A percentile compares a stretch with the other conserved stretches of the same genome.
Evolutionary conservation across 2,888 invertebrate genomes (phyloP).

Genomic region (Oxystoma pomonae): DNA sequence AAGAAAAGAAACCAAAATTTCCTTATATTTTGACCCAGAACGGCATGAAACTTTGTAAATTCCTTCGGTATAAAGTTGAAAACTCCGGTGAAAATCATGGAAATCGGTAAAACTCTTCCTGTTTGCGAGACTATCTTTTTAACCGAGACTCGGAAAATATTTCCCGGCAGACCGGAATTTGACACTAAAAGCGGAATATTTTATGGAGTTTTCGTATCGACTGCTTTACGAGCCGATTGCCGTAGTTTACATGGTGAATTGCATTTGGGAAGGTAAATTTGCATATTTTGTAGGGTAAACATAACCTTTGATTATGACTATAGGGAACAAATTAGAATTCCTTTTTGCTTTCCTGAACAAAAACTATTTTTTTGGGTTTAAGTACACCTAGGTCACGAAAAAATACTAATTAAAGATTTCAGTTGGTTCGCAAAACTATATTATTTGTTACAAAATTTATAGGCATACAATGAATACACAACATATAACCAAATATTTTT

Average conservation of each 20-base stretch:
- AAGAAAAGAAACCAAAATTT: neutral
- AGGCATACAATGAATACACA: too few species aligned
- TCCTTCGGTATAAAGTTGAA: neutral
- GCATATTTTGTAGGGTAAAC: too few species aligned
- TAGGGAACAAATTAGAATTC: too few species aligned
- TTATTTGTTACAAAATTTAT: too few species aligned
- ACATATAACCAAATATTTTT: too few species aligned
- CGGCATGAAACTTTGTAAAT: neutral
- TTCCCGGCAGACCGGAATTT: conserved; percentile 16
- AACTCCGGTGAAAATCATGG: neutral
- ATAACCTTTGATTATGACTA: too few species aligned
- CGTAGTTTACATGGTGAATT: neutral
- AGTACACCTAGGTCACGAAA: too few species aligned
- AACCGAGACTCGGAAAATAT: conserved; percentile 1
- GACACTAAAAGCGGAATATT: conserved; percentile 17
- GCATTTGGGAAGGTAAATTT: neutral
- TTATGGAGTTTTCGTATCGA: conserved; percentile 12
- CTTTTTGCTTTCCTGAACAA: too few species aligned
- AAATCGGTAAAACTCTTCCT: neutral
- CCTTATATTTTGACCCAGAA: neutral
- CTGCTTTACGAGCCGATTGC: neutral
- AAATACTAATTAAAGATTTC: too few species aligned
- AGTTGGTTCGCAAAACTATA: too few species aligned
- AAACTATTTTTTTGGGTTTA: too few species aligned
- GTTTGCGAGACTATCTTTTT: neutral